Percentiles rank a stretch among this genome's conserved stretches.
These are phyloP conservation scores for Oreochromis mossambicus DNA, from an alignment of 2,797 vertebrate species.

Conservation along the genomic window DNA sequence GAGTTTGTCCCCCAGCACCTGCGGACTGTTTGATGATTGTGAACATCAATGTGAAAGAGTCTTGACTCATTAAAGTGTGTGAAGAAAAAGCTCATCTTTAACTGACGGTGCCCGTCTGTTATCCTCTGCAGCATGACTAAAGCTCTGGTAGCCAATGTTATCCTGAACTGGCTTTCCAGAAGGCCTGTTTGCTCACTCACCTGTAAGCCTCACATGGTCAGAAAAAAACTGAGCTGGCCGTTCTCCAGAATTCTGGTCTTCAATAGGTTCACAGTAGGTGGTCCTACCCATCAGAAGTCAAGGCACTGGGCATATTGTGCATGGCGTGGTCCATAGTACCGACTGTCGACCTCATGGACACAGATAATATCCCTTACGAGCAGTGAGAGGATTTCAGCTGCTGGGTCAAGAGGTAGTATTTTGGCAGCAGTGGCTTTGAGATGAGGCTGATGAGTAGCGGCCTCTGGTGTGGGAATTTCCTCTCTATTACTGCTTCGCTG, in stretches of 20 bases:
- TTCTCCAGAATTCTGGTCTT: background rate
- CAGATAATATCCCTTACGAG: background rate
- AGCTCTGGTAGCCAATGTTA: background rate
- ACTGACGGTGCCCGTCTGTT: background rate
- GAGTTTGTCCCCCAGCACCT: background rate
- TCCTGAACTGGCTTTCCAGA: background rate
- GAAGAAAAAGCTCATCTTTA: background rate
- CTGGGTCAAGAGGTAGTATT: background rate
- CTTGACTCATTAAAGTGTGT: background rate
- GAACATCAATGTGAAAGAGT: background rate
- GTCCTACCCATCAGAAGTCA: background rate
- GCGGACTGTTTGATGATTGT: background rate
- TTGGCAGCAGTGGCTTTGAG: background rate
- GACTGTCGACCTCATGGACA: background rate
- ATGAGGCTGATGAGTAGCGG: background rate
- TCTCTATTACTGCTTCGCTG: background rate
- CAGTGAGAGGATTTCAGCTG: background rate
- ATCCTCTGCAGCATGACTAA: background rate
- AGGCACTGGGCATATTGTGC: background rate
- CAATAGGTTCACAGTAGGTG: background rate
- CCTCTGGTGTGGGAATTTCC: background rate
- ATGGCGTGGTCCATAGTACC: background rate
- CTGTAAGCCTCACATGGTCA: background rate
- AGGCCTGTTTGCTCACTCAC: background rate
- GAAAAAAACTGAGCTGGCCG: background rate